Evolutionary conservation across 2,888 invertebrate genomes (phyloP), one percentile per base, ranked within the genome.

Genomic region (Pyrgus malvae): DNA sequence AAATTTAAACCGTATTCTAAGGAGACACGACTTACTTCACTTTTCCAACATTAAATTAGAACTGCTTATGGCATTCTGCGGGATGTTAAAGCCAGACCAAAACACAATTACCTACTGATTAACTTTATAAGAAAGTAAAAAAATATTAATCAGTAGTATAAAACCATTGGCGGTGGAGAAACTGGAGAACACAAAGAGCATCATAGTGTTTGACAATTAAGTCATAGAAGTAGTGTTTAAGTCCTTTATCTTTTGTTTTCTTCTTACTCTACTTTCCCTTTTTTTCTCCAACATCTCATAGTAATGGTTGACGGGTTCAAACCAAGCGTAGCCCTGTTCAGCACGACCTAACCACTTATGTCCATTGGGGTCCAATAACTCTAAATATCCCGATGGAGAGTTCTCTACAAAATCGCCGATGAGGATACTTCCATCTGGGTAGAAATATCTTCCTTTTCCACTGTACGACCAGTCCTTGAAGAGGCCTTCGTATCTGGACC

Each of bases 321-420:
- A 69, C 84, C 86, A 88, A 1, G 74, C 82, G 56, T 60, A 85
- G 0, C 90, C 90, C 0, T 63, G 68, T 0, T 83, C 83, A 0
- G 87, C 79, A 35, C 69, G 76, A 2, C 92, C 92, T 48, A 83
- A 67, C 93, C 93, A 93, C 1, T 69, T 64, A 48, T 89, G 90
- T 0, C 90, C 90, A 54, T 91, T 88, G 0, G 91, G 83, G 67
- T 93, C 93, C 0, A 73, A 71, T 38, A 92, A 69, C 1, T 67
- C 67, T 40, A 92, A 58, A 2, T 76, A 62, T 0, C 87, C 90
- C 0, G 68, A 55, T 0, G 93, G 93, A 57, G 80, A 80, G 65
- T 93, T 93, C 0, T 91, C 83, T 0, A 57, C 46, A 69, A 93
- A 93, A 4, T 84, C 76, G 14, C 91, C 82, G 1, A 68, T 62